Base-by-base conservation (phyloP, 2,797 vertebrate genomes). In the Lindbergichthys nudifrons region DNA sequence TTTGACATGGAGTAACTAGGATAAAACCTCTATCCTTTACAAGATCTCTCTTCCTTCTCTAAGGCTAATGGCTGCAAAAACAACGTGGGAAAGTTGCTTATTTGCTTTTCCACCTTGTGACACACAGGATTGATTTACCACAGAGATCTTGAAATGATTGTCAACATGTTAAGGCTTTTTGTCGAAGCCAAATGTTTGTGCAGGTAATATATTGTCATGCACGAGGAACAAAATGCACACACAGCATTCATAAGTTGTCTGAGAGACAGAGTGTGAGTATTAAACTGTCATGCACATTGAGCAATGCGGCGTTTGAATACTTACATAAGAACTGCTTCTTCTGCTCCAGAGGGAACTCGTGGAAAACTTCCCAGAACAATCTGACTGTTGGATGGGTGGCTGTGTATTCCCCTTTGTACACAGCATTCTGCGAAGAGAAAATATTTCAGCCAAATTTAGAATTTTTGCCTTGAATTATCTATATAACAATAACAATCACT, bases 261-360 rank as follows among this genome's bases (percentile, higher is more conserved):
- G 42, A 26, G 32, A 41, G 16, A 2, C 62, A 65, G 53, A 73
- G 47, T 13, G 6, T 52, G 32, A 36, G 46, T 67, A 69, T 73
- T 66, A 62, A 75, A 57, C 57, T 39, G 70, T 36, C 46, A 10
- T 16, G 4, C 58, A 66, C 23, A 47, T 21, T 3, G 14, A 13
- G 43, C 36, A 57, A 39, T 30, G 52, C 66, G 26, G 53, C 12
- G 51, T 58, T 75, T 15, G 23, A 56, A 70, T 18, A 90, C 97
- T 96, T 94, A 98, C 98, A 89, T 66, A 99, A 95, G 90, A 99
- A 99, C 89, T 96, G 97, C 91, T 99, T 99, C 93, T 99, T 99
- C 88, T 97, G 98, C 82, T 99, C 98, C 92, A 98, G 80, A 3
- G 97, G 95, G 87, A 99, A 98, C 70, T 97, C 96, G 21, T 99